These are phyloP conservation scores for Nymphalis urticae DNA, from an alignment of 2,888 invertebrate species.

Conservation along the genomic window DNA sequence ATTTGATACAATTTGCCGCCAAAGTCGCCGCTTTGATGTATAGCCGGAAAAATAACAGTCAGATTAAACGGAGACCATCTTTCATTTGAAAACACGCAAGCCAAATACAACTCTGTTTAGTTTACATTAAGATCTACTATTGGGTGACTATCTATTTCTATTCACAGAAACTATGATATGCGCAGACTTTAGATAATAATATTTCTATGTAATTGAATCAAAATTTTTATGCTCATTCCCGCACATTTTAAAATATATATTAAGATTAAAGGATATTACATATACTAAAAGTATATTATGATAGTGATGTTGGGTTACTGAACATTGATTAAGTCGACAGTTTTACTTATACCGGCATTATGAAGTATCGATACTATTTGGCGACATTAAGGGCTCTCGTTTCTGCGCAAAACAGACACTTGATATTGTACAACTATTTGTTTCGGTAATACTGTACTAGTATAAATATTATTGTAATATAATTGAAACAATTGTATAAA, in stretches of 20 bases:
- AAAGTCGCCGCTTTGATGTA: slow-evolving; percentile 61
- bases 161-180: slow-evolving; percentile 6
- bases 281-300: no score
- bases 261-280: no score
- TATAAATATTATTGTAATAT: no score
- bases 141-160: slow-evolving; percentile 3
- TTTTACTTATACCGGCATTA: no score
- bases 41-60: slow-evolving; percentile 70
- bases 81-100: slow-evolving; percentile 24
- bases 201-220: background rate
- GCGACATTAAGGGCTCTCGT: no score
- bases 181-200: slow-evolving; percentile 8
- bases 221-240: background rate
- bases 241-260: no score
- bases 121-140: background rate
- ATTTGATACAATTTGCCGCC: slow-evolving; percentile 71
- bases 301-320: no score
- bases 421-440: no score
- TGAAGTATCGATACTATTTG: no score
- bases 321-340: no score
- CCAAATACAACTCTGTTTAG: slow-evolving; percentile 37
- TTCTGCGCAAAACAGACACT: no score
- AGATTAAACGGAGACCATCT: slow-evolving; percentile 58
- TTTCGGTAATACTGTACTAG: no score
- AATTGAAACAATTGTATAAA: background rate